phyloP scores from a whole-genome alignment of 2,113 vertebrate genomes.

The Pedetes capensis region DNA sequence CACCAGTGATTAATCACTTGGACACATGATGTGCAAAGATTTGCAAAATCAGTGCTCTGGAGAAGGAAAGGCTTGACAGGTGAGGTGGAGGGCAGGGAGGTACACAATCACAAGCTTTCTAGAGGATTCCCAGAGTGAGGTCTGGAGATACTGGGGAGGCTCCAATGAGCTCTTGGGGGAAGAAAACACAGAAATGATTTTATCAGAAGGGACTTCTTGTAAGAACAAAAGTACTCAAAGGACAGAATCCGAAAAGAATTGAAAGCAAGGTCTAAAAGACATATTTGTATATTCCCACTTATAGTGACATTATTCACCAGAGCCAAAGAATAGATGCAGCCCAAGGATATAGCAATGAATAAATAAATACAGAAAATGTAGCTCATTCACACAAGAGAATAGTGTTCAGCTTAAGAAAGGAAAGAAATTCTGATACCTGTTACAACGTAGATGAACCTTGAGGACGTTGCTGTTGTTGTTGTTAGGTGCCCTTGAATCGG shows the following conservation, averaged over 20 bases:
- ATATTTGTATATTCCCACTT: not conserved
- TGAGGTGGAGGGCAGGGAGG: not conserved
- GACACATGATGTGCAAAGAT: not conserved
- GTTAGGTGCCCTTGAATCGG: no score
- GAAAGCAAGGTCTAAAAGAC: not conserved
- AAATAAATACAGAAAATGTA: not conserved
- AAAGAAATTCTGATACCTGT: not conserved
- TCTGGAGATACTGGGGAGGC: not conserved
- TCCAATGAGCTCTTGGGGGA: not conserved
- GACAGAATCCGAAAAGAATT: not conserved
- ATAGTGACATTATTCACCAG: not conserved
- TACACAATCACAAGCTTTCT: not conserved
- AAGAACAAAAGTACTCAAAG: not conserved
- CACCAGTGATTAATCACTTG: not conserved
- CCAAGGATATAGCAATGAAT: no score
- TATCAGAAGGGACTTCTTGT: not conserved
- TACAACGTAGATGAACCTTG: no score
- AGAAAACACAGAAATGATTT: not conserved
- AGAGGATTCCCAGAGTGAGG: not conserved
- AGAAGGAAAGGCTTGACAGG: not conserved
- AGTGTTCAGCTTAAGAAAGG: not conserved
- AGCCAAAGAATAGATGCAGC: not conserved
- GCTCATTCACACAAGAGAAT: no score
- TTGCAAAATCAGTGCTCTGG: not conserved
- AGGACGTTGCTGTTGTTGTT: no score